Conservation (phyloP, 2,797 vertebrate genomes). For the Ceryle rudis region DNA sequence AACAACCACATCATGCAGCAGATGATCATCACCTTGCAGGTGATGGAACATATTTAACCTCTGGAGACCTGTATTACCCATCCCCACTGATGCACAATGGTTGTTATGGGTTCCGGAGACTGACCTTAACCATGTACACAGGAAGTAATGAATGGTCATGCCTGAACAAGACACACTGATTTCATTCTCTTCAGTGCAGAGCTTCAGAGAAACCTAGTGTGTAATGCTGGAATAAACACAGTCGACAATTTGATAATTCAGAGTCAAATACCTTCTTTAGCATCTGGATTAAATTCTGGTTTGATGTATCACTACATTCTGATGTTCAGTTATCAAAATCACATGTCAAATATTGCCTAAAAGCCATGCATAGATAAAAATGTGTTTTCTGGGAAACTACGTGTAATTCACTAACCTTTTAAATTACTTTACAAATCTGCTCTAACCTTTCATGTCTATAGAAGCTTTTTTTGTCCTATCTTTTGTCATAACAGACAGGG, state of each 20-base stretch:
- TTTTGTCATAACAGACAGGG: neutral
- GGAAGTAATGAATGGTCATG: neutral
- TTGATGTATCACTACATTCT: neutral
- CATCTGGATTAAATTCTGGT: neutral
- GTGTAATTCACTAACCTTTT: neutral
- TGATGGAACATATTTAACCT: neutral
- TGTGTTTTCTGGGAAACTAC: neutral
- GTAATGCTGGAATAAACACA: neutral
- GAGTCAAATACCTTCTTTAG: neutral
- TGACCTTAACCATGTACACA: accelerated
- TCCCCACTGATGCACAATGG: neutral
- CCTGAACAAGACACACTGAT: neutral
- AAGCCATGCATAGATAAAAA: neutral
- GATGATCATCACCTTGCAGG: neutral
- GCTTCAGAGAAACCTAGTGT: neutral
- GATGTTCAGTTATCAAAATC: neutral
- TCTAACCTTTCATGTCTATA: neutral
- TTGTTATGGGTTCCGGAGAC: neutral
- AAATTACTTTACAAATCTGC: neutral
- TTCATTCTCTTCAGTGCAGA: neutral
- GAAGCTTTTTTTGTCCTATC: neutral
- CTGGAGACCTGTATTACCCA: neutral
- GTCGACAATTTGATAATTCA: neutral
- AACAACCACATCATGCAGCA: too few relatives aligned
- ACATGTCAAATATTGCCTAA: neutral